Base-by-base conservation (phyloP, 2,113 vertebrate species). In the Salvelinus namaycush region DNA sequence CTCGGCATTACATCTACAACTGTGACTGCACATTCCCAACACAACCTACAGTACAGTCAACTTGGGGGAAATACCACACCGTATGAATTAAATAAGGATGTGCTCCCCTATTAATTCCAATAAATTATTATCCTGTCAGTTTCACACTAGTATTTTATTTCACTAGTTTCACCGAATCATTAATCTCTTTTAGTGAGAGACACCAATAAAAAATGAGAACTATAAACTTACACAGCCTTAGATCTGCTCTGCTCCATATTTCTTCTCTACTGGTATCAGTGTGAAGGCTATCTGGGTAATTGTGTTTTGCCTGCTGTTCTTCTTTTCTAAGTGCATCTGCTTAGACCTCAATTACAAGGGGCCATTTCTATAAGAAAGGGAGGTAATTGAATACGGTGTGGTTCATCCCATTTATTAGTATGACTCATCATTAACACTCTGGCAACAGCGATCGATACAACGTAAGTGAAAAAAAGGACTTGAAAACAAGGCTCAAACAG, bases 351-450 rank as follows among this genome's bases (percentile, higher is more conserved):
- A 87, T 87, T 86, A 88, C 69, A 74, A 57, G 62, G 72, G 76
- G 79, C 76, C 73, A 80, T 70, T 75, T 68, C 60, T 22, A 73
- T 72, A 76, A 81, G 83, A 73, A 70, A 77, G 72, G 76, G 67
- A 57, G 72, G 83, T 81, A 84, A 88, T 76, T 78, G 76, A 86
- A 87, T 87, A 84, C 59, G 60, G 80, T 51, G 16, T 74, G 76
- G 87, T 87, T 89, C 89, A 89, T 89, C 85, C 68, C 83, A 87
- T 88, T 89, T 88, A 88, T 89, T 85, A 86, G 76, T 77, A 84
- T 90, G 87, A 91, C 87, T 91, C 88, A 92, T 90, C 84, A 89
- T 91, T 90, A 92, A 87, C 89, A 85, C 87, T 74, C 67, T 79
- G 81, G 51, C 79, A 72, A 81, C 77, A 78, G 81, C 73, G n/a